A percentile compares a stretch with the other conserved stretches of the same genome.
Conservation (phyloP, 2,113 vertebrate species). For the Perognathus longimembris region DNA sequence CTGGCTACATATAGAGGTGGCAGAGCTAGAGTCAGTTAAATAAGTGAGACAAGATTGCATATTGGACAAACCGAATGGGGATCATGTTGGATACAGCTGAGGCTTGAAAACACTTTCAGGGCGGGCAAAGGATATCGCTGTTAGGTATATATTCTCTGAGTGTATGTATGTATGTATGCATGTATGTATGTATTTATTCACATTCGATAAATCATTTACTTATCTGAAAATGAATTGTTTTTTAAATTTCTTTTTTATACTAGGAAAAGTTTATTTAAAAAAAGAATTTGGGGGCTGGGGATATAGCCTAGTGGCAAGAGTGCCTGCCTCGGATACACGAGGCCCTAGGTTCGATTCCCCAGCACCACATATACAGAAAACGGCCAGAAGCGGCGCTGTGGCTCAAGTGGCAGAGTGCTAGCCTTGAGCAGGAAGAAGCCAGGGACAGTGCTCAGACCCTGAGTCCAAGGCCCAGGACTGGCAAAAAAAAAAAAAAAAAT, state of each 20-base stretch:
- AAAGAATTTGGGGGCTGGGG: background rate
- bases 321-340: no score
- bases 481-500: no score
- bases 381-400: no score
- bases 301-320: no score
- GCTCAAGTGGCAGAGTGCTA: no score
- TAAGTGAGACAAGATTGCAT: conserved; percentile 28
- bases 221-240: background rate
- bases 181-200: background rate
- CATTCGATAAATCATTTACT: background rate
- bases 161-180: no score
- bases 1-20: background rate
- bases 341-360: no score
- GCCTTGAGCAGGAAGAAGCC: no score
- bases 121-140: background rate
- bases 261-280: background rate
- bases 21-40: background rate
- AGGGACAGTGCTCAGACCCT: no score
- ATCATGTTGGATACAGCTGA: background rate
- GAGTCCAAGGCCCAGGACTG: no score
- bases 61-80: background rate
- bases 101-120: background rate
- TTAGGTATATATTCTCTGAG: background rate
- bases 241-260: background rate
- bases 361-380: no score